Percentiles rank a stretch among this genome's conserved stretches.
Evolutionary conservation across 2,113 vertebrate genomes (phyloP).

Genomic region (Synodontis membranacea): DNA sequence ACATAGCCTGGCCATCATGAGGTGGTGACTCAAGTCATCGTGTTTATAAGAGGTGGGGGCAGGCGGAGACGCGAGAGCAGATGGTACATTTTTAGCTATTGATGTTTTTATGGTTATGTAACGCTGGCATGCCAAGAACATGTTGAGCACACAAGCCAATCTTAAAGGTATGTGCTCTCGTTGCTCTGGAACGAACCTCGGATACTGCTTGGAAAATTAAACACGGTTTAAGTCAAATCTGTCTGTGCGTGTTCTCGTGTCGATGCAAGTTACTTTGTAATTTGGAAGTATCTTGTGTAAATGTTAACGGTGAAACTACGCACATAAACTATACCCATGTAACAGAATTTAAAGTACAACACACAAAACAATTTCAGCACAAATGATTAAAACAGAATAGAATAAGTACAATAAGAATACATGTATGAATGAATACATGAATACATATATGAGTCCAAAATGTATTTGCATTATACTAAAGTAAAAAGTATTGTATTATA

Average conservation of each 20-base stretch:
- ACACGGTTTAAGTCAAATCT: background rate
- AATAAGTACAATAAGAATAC: background rate
- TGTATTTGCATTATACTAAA: too few relatives aligned
- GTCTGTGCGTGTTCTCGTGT: background rate
- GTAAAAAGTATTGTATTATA: too few relatives aligned
- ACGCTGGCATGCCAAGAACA: constrained; percentile 7
- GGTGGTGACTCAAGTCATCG: background rate
- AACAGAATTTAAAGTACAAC: too few relatives aligned
- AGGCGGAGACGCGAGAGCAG: background rate
- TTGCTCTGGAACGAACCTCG: background rate
- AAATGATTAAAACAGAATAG: background rate
- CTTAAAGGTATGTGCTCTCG: constrained; percentile 2
- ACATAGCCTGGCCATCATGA: background rate
- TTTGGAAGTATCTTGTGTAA: background rate
- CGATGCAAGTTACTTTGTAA: background rate
- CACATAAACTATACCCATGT: background rate
- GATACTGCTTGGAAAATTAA: background rate
- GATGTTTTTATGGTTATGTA: constrained; percentile 39
- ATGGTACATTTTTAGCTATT: constrained; percentile 16
- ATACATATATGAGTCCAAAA: background rate
- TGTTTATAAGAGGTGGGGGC: background rate
- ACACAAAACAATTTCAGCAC: background rate
- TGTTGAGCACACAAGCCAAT: background rate
- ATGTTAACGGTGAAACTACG: background rate
- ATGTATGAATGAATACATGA: too few relatives aligned